Conservation (phyloP, 2,113 vertebrate genomes). For the Mirounga angustirostris region DNA sequence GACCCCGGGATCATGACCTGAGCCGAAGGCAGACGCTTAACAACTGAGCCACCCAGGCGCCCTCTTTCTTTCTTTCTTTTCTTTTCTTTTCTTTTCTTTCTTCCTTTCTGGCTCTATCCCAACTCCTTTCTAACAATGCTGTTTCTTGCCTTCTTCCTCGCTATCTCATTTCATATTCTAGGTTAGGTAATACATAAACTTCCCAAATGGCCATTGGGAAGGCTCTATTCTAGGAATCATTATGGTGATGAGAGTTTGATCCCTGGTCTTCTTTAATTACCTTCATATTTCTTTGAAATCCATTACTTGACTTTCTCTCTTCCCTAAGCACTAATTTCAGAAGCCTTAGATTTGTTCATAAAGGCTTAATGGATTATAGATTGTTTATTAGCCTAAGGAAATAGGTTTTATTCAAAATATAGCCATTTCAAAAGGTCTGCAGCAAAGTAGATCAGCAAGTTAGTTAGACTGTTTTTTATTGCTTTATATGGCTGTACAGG, state of each 20-base stretch:
- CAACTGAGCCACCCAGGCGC: too few species aligned
- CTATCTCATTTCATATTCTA: neutral
- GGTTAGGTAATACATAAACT: neutral
- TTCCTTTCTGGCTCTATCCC: neutral
- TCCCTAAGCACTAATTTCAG: constrained; percentile 67
- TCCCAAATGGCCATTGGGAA: constrained; percentile 12
- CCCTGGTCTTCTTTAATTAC: constrained; percentile 54
- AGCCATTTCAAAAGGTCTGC: constrained; percentile 68
- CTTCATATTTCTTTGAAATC: constrained; percentile 64
- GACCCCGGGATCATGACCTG: too few species aligned
- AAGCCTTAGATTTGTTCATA: constrained; percentile 76
- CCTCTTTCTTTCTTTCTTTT: too few species aligned
- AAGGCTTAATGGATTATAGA: constrained; percentile 72
- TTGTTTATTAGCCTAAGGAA: constrained; percentile 65
- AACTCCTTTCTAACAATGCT: constrained; percentile 3
- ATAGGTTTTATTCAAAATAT: constrained; percentile 60
- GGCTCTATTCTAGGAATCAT: neutral
- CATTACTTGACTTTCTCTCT: constrained; percentile 71
- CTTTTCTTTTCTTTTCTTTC: neutral
- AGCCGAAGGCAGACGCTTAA: too few species aligned
- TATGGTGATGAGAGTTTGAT: neutral
- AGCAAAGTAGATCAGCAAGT: neutral
- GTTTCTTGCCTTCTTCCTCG: neutral
- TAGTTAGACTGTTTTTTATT: neutral
- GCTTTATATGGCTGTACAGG: neutral